phyloP scores from a whole-genome alignment of 2,888 invertebrate species.

The Tinea trinotella region DNA sequence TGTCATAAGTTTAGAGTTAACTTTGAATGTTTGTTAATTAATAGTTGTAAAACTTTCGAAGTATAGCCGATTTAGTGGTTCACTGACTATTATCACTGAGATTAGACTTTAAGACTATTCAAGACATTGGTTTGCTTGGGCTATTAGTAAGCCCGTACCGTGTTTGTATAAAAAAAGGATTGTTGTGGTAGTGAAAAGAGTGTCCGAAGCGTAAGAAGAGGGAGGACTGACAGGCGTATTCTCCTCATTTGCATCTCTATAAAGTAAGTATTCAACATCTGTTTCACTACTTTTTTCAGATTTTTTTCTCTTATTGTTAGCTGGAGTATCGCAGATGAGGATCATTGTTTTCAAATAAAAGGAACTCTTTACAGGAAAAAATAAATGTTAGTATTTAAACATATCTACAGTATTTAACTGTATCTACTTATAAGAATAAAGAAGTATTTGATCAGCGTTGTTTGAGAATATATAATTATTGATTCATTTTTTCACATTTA shows the following conservation, averaged over 20 bases:
- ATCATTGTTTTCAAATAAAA: slow-evolving; percentile 12
- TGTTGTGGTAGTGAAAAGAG: slow-evolving; percentile 44
- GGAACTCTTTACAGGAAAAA: not conserved
- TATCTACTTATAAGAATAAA: too few relatives aligned
- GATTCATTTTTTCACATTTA: too few relatives aligned
- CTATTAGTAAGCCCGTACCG: slow-evolving; percentile 35
- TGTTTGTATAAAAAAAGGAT: slow-evolving; percentile 47
- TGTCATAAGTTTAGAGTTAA: slow-evolving; percentile 9
- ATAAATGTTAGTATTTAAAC: not conserved
- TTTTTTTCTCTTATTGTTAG: not conserved
- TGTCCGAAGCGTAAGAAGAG: slow-evolving; percentile 38
- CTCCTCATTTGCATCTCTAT: slow-evolving; percentile 54
- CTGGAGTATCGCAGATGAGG: slow-evolving; percentile 5
- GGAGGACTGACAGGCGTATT: slow-evolving; percentile 23
- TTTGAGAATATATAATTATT: too few relatives aligned
- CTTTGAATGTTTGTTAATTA: slow-evolving; percentile 4
- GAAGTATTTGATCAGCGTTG: too few relatives aligned
- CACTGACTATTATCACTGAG: not conserved
- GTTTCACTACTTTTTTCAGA: slow-evolving; percentile 3
- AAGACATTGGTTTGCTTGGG: slow-evolving; percentile 23
- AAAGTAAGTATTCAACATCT: slow-evolving; percentile 37
- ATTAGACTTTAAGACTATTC: not conserved
- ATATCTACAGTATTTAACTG: too few relatives aligned
- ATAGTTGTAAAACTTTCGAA: slow-evolving; percentile 11
- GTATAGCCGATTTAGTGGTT: slow-evolving; percentile 9